phyloP scores from a whole-genome alignment of 2,797 vertebrate genomes.

The Setipinna tenuifilis region DNA sequence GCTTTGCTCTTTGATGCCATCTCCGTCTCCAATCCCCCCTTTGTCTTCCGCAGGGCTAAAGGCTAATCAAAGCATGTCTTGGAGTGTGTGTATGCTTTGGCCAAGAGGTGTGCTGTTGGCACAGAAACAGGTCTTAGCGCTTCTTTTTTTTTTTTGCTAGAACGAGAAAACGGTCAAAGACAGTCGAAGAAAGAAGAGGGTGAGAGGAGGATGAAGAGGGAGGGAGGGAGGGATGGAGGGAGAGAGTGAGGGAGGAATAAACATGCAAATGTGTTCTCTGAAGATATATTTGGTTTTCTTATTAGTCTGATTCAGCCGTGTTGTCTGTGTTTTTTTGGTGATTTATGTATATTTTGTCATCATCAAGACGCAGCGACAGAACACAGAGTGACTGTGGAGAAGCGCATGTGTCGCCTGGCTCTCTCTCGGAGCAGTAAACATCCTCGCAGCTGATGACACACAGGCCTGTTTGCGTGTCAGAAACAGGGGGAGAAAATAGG shows the following conservation, averaged over 20 bases:
- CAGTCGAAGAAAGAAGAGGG: background rate
- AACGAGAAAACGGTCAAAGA: background rate
- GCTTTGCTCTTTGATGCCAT: background rate
- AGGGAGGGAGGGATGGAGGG: background rate
- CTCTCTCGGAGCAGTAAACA: background rate
- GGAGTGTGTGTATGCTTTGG: slow-evolving; percentile 1
- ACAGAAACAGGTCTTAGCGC: slow-evolving; percentile 21
- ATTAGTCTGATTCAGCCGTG: slow-evolving; percentile 1
- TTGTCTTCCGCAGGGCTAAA: background rate
- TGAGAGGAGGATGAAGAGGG: background rate
- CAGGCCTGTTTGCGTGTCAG: background rate
- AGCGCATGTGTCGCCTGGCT: background rate
- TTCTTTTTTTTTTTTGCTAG: background rate
- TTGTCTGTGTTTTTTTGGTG: no score
- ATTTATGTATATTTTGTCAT: background rate
- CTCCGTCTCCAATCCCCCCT: background rate
- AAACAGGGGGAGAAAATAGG: no score
- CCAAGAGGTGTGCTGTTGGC: slow-evolving; percentile 19
- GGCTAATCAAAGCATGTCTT: background rate
- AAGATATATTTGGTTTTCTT: slow-evolving; percentile 23
- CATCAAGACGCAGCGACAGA: background rate
- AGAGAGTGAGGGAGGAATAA: background rate
- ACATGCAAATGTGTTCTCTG: slow-evolving; percentile 6
- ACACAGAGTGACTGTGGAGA: background rate
- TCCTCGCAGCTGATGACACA: background rate